Evolutionary conservation across 1,140 invertebrate genomes (phyloP).

Genomic region (Magallana ariakensis): DNA sequence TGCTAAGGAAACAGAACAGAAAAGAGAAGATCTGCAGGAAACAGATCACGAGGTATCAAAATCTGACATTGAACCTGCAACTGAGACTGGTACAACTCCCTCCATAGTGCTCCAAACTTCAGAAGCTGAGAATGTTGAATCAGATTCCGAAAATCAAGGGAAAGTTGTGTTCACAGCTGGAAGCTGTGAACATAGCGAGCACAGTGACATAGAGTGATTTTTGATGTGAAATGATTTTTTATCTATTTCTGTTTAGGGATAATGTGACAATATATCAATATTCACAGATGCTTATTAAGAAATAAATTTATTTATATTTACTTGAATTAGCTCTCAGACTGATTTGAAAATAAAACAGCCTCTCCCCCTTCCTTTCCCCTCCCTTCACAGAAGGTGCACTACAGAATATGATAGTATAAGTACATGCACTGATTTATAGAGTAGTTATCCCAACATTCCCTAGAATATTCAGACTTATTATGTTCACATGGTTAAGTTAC

Average conservation of each 20-base stretch:
- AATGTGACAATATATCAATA: not conserved
- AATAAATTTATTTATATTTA: slow-evolving; percentile 1
- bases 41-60: not conserved
- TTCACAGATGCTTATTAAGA: not conserved
- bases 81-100: not conserved
- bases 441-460: too few species aligned
- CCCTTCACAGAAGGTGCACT: too few species aligned
- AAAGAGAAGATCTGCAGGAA: too few species aligned
- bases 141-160: not conserved
- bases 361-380: too few species aligned
- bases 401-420: too few species aligned
- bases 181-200: slow-evolving; percentile 16
- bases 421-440: too few species aligned
- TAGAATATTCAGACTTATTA: too few species aligned
- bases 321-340: not conserved
- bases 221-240: not conserved
- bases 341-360: too few species aligned
- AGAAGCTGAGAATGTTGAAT: not conserved
- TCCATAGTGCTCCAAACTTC: not conserved
- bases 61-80: not conserved
- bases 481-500: too few species aligned
- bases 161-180: slow-evolving; percentile 2
- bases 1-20: not conserved
- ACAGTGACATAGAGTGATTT: slow-evolving; percentile 11
- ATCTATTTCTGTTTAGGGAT: not conserved